These are phyloP conservation scores for Catalaphyllia jardinei DNA, from an alignment of 64 coral and sea anemone species.

Conservation along the genomic window DNA sequence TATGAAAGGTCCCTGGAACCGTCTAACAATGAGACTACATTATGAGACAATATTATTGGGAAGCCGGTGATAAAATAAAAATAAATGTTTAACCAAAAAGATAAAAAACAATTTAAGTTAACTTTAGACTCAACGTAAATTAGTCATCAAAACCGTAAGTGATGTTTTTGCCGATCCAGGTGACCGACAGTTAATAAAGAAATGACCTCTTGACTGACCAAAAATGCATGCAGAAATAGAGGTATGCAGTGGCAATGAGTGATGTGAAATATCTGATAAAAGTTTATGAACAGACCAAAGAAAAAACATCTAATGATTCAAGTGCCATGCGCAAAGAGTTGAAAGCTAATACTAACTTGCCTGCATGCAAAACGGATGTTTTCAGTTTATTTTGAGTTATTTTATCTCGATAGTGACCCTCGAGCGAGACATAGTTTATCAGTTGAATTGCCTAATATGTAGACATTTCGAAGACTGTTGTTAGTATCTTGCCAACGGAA, in stretches of 20 bases:
- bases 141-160: not conserved
- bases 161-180: not conserved
- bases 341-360: not conserved
- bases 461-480: not conserved
- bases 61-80: too few relatives aligned
- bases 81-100: too few relatives aligned
- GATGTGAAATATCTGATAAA: not conserved
- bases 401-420: not conserved
- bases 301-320: not conserved
- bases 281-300: not conserved
- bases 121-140: not conserved
- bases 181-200: not conserved
- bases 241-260: not conserved
- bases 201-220: not conserved
- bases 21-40: too few relatives aligned
- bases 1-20: too few relatives aligned
- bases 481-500: not conserved
- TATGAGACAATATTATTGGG: too few relatives aligned
- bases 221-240: not conserved
- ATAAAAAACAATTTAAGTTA: not conserved
- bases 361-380: not conserved
- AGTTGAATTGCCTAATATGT: not conserved
- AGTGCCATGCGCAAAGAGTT: too few relatives aligned
- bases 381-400: not conserved
- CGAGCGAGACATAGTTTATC: conserved; percentile 11